Base-by-base conservation (phyloP, 2,888 invertebrate genomes). In the Mesorhabditis spiculigera region DNA sequence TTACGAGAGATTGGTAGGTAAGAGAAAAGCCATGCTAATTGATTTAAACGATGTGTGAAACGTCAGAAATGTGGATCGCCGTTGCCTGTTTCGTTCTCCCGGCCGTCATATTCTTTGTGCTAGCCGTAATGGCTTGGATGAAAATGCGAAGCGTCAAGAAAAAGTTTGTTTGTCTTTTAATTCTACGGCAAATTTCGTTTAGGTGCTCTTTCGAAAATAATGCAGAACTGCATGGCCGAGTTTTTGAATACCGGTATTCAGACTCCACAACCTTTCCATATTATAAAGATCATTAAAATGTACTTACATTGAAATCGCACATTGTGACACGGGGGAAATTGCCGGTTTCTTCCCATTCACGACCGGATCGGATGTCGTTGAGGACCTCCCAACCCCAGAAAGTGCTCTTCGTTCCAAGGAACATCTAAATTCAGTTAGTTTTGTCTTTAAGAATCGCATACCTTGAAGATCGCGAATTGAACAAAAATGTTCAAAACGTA, bases 261-360 rank as follows among this genome's bases (percentile, higher is more conserved):
- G 28, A 28, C 28, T 28, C 28, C 28, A 28, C 28, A 28, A 28
- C 28, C 28, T 28, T 28, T 28, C 28, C 28, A 28, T 28, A 28
- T 28, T 28, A 28, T 28, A 28, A 28, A 28, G 28, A 28, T 50
- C 0, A 63, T 63, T 8, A n/a, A 50, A n/a, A 63, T 63, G 6
- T 6, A 69, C 70, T 73, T 43, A 75, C 75, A 42, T 75, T 72
- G 69, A 79, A 79, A 61, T 78, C 79, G 69, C 79, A 79, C 75
- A 79, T 77, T 16, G 79, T 79, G 44, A 79, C 79, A 16, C 79
- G 70, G 5, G 79, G 79, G 74, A 79, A 79, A 61, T 78, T 72
- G 65, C 79, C 79, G 6, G 77, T 79, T 42, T 78, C 76, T 42
- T 76, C 73, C 79, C 79, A 79, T 65, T 75, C 75, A 62, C 73